Conservation (phyloP, 2,888 invertebrate species). For the Neuroscelio doddi region DNA sequence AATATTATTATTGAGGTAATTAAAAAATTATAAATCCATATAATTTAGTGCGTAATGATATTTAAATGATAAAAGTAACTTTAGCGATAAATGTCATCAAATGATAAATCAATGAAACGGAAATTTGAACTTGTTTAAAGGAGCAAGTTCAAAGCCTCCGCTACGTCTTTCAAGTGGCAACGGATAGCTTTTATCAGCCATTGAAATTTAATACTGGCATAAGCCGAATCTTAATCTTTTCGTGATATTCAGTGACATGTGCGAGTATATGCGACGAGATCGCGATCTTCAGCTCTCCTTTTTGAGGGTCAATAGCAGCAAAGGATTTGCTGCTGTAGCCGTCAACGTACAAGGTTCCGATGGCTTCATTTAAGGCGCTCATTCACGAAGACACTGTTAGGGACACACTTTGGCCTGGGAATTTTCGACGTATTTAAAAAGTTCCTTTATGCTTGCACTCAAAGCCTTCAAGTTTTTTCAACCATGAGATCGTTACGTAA, state of each 20-base stretch:
- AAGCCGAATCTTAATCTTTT: conserved; percentile 39
- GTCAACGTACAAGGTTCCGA: conserved; percentile 29
- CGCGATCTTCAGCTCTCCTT: conserved; percentile 33
- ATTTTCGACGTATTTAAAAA: conserved; percentile 14
- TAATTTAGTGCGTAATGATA: no score
- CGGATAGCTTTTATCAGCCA: conserved; percentile 41
- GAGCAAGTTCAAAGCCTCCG: conserved; percentile 43
- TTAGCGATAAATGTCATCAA: no score
- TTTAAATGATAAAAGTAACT: no score
- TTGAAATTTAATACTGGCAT: conserved; percentile 38
- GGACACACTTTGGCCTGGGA: conserved; percentile 19
- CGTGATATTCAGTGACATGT: conserved; percentile 41
- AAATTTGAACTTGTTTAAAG: no score
- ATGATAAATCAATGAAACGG: no score
- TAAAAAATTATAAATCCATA: no score
- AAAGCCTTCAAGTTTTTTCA: conserved; percentile 12
- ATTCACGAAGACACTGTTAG: conserved; percentile 31
- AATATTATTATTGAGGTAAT: no score
- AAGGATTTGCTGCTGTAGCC: conserved; percentile 22
- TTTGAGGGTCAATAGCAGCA: conserved; percentile 38
- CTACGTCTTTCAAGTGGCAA: conserved; percentile 38
- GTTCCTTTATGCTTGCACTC: conserved; percentile 19
- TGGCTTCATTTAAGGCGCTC: conserved; percentile 21
- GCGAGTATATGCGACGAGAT: conserved; percentile 18
- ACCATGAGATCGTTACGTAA: neutral